phyloP scores from a whole-genome alignment of 2,888 invertebrate species.

The Muschampia plurimacula region DNA sequence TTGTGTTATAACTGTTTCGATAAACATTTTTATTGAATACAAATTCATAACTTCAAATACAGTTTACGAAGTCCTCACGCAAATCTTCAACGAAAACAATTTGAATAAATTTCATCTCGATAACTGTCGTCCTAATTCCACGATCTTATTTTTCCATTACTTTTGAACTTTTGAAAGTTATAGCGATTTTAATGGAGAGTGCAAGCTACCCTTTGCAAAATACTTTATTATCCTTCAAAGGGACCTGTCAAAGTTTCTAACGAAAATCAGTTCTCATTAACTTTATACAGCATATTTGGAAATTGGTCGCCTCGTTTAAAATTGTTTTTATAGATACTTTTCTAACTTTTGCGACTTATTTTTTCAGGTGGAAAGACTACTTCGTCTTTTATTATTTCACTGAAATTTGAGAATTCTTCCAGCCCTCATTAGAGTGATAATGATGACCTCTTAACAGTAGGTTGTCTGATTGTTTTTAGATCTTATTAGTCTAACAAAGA shows the following conservation, averaged over 20 bases:
- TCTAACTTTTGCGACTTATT: no score
- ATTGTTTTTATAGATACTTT: neutral
- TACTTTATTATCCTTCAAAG: conserved; percentile 30
- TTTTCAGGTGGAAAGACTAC: no score
- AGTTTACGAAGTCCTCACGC: neutral
- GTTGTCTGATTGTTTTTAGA: no score
- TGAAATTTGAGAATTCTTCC: no score
- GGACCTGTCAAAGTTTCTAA: conserved; percentile 6
- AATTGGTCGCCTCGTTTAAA: neutral
- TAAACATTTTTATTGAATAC: neutral
- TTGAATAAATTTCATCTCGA: conserved; percentile 34
- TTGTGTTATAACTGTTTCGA: neutral
- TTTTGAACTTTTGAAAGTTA: conserved; percentile 18
- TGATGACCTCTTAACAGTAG: no score
- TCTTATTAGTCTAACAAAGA: no score
- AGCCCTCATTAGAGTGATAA: no score
- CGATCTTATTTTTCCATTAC: conserved; percentile 23
- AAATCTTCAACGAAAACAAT: conserved; percentile 15
- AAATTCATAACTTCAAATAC: neutral
- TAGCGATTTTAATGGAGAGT: neutral
- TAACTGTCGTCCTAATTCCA: conserved; percentile 13
- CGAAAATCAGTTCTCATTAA: conserved; percentile 4
- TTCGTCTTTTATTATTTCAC: no score
- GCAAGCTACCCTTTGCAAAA: conserved; percentile 14
- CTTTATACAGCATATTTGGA: neutral